Evolutionary conservation across 2,797 vertebrate species (phyloP).

Genomic region (Peromyscus eremicus): DNA sequence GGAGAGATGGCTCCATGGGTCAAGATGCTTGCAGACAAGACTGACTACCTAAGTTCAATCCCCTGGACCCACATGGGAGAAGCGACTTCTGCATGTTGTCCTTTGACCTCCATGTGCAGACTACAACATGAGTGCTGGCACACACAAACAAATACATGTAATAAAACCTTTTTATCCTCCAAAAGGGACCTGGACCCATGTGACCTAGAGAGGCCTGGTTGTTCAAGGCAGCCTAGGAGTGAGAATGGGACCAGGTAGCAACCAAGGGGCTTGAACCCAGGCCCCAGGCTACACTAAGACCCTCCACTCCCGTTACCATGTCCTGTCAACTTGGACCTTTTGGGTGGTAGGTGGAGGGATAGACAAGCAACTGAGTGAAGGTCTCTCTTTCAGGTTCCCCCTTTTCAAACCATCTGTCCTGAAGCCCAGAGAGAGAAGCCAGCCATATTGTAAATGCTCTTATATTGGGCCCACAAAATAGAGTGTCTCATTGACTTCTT

Average conservation of each 20-base stretch:
- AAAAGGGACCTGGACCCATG: rapidly evolving
- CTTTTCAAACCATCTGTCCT: neutral
- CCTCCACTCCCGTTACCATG: neutral
- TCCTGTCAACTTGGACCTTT: neutral
- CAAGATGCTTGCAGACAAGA: neutral
- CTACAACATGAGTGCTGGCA: no score
- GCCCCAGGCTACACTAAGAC: neutral
- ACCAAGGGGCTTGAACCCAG: neutral
- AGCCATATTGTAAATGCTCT: neutral
- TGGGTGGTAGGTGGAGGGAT: neutral
- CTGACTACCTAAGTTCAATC: neutral
- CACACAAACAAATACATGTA: neutral
- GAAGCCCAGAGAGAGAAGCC: neutral
- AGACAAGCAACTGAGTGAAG: neutral
- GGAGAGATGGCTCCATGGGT: neutral
- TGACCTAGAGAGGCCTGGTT: neutral
- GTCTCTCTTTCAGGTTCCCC: no score
- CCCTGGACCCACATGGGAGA: neutral
- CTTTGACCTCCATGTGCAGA: neutral
- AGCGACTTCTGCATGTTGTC: neutral
- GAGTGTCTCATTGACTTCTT: neutral
- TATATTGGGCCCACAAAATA: neutral
- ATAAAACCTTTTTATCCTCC: neutral
- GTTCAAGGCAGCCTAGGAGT: neutral
- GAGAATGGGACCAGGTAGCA: neutral